Base-by-base conservation (phyloP, 2,888 invertebrate species). In the Endomychus coccineus region DNA sequence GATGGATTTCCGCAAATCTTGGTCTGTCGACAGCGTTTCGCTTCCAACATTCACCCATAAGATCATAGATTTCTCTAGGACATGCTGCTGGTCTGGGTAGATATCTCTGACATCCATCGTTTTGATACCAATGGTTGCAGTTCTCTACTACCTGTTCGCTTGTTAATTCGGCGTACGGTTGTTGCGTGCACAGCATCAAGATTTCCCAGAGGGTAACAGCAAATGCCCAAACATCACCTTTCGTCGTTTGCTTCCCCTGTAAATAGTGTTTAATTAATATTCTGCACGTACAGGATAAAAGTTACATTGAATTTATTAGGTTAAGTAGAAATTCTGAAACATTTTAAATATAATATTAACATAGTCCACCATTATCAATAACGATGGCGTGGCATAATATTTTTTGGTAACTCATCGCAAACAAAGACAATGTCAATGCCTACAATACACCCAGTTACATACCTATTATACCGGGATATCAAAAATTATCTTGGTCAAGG, bases 31-130 rank as follows among this genome's bases (percentile, higher is more conserved):
- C 71, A 32, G 85, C 82, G 52, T 82, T 80, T 35, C 86, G 73
- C 52, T 84, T 82, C 90, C 91, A 92, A 68, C 91, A 92, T 66
- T 90, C 89, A 51, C 80, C 79, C 85, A 92, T 88, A 51, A 91
- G 75, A 64, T 88, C 89, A 70, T 86, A 90, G 43, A 92, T 83
- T 64, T 92, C 90, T 46, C 83, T 74, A 23, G 90, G 84, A 65
- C 89, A 89, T 42, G 78, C 76, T 25, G 78, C 70, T 9, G 87
- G 89, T 27, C 80, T 74, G 2, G 78, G 56, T 17, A 73, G 66
- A 44, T 73, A 65, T 48, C 80, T 71, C 48, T 73, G 70, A 36
- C 70, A 67, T 4, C 71, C 70, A 46, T 69, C 69, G 51, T 70
- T 69, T 49, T 70, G 69, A 47, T 67, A 67, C 66, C 66, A 71